phyloP scores from a whole-genome alignment of 2,113 vertebrate genomes.

The Morone chrysops region DNA sequence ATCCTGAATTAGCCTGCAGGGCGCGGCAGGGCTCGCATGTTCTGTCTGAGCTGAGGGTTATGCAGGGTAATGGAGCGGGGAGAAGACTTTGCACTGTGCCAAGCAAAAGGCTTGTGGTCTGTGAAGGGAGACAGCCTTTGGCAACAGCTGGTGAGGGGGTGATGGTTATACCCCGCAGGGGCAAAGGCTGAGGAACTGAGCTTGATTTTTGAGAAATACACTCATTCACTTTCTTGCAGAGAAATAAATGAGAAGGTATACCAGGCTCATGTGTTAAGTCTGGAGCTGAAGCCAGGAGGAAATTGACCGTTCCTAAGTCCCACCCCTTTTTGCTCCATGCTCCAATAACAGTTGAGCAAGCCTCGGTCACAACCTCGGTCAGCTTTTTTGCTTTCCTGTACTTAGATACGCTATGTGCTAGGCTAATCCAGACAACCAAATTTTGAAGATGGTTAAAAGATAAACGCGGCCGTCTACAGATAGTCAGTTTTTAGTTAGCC shows the following conservation, averaged over 20 bases:
- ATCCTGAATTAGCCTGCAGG: conserved; percentile 69
- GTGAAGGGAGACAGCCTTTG: conserved; percentile 17
- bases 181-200: background rate
- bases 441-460: no score
- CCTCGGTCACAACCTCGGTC: no score
- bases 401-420: no score
- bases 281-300: background rate
- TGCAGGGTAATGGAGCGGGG: conserved; percentile 36
- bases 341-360: no score
- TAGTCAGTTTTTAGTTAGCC: no score
- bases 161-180: background rate
- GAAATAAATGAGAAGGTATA: background rate
- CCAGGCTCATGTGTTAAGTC: background rate
- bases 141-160: conserved; percentile 20
- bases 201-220: conserved; percentile 1
- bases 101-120: conserved; percentile 37
- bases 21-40: conserved; percentile 35
- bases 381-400: no score
- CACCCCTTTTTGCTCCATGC: no score
- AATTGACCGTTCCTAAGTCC: background rate
- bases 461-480: no score
- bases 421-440: no score
- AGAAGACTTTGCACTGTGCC: conserved; percentile 22
- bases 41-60: conserved; percentile 44
- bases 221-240: background rate